Evolutionary conservation across 2,888 invertebrate genomes (phyloP), one percentile per base, ranked within the genome.

Genomic region (Asteroscopus sphinx): DNA sequence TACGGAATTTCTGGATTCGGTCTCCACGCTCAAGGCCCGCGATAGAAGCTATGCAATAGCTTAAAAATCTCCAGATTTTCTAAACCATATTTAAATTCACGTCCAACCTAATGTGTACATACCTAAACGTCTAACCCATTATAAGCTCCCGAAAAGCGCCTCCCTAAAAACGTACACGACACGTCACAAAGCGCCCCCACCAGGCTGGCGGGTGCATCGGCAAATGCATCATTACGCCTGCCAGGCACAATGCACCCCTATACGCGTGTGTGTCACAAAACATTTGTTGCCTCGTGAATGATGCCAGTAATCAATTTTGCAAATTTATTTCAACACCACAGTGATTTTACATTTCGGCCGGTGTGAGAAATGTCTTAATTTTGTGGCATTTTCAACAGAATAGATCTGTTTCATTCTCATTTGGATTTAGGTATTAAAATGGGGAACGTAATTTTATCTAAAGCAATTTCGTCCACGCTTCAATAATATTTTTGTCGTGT

Each of bases 191-290:
- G 53, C 70, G 21, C 17, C 69, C 68, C 73, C 62, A 55, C 63
- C 64, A 62, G 63, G 71, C 60, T 71, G 68, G 77, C 73, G 76
- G 79, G 74, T 81, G 87, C 86, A 87, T 82, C 80, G 76, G 74
- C 76, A 71, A 85, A 88, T 86, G 87, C 88, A 86, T 86, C 87
- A 89, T 88, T 88, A 85, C 82, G 69, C 61, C 75, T 83, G 81
- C 76, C 74, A 70, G 74, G 68, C 68, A 85, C 85, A 85, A 77
- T 79, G 69, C 73, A 60, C 76, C 79, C 79, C 70, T 65, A 77
- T 68, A 54, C 61, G 68, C 59, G 71, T 75, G 76, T 51, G 46
- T 59, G 42, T 76, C 75, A 76, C 76, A 76, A 71, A 68, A 70
- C 68, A 71, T 71, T 71, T 68, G 68, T 68, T 55, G 70, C 59